These are phyloP conservation scores for Promerops cafer DNA, from an alignment of 2,113 vertebrate species.

Conservation along the genomic window DNA sequence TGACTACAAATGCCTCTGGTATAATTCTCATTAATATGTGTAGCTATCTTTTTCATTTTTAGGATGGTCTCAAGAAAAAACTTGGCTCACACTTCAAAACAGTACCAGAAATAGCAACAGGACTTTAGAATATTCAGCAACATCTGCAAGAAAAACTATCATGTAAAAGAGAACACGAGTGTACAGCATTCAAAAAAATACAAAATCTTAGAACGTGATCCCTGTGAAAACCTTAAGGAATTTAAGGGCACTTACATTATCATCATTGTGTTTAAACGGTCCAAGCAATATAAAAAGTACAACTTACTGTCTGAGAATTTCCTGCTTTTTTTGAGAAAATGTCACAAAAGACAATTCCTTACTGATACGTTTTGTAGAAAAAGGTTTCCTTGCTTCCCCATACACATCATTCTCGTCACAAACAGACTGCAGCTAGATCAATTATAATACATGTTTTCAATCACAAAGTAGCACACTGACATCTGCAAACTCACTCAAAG, in stretches of 20 bases:
- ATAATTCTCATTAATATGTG: constrained; percentile 42
- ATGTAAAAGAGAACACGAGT: neutral
- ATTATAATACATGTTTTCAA: neutral
- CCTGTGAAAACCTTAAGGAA: neutral
- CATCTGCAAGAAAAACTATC: constrained; percentile 48
- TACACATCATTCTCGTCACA: neutral
- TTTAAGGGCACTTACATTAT: neutral
- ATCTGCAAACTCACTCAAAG: neutral
- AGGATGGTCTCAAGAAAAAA: constrained; percentile 54
- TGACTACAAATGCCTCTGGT: constrained; percentile 19
- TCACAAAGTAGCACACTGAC: neutral
- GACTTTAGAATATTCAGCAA: constrained; percentile 30
- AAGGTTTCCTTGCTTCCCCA: neutral
- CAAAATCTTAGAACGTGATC: neutral
- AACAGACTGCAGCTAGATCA: neutral
- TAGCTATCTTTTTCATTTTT: constrained; percentile 61
- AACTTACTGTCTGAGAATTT: neutral
- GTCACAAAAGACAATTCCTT: neutral
- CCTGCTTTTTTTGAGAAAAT: neutral
- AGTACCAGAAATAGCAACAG: constrained; percentile 61
- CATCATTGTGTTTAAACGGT: neutral
- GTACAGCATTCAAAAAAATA: neutral
- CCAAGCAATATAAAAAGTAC: neutral
- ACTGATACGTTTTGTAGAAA: neutral
- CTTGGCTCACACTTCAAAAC: constrained; percentile 56